Conservation (phyloP, 2,888 invertebrate genomes). For the Drosophila pseudotalamancana region DNA sequence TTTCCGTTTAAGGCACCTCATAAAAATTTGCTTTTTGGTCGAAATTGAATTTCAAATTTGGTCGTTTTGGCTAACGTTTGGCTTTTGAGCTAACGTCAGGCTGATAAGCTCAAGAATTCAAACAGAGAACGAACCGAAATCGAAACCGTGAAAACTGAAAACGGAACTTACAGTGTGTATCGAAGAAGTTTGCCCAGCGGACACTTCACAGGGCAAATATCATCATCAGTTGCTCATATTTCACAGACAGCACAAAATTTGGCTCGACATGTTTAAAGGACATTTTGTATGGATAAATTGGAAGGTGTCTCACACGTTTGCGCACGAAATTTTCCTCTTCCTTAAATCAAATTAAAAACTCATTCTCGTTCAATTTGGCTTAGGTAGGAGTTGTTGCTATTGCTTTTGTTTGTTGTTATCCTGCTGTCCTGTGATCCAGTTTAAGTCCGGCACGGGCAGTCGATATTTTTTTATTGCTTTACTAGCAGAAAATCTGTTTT, state of each 20-base stretch:
- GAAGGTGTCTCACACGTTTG: conserved; percentile 14
- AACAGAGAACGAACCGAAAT: conserved; percentile 6
- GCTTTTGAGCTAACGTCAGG: conserved; percentile 13
- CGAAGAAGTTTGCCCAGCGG: conserved; percentile 39
- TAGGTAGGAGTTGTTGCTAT: conserved; percentile 1
- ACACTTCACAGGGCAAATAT: conserved; percentile 60
- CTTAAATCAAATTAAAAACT: conserved; percentile 73
- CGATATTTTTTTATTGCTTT: conserved; percentile 70
- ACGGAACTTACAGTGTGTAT: conserved; percentile 1
- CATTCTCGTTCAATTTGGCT: conserved; percentile 64
- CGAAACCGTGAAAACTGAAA: conserved; percentile 3
- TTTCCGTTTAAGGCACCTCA: too few species aligned
- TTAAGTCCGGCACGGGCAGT: conserved; percentile 26
- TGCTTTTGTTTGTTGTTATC: too few species aligned
- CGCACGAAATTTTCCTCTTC: conserved; percentile 16
- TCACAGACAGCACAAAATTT: conserved; percentile 52
- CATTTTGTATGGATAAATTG: not conserved
- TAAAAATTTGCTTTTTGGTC: conserved; percentile 12
- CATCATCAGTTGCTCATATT: conserved; percentile 57
- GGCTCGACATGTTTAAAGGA: conserved; percentile 54
- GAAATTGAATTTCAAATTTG: conserved; percentile 71
- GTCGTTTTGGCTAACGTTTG: conserved; percentile 32
- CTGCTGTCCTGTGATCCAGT: conserved; percentile 43
- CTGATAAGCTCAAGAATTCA: conserved; percentile 48
- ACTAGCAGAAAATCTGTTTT: conserved; percentile 80